Evolutionary conservation across 2,113 vertebrate species (phyloP), one percentile per base, ranked within the genome.

Genomic region (Hippocampus zosterae): DNA sequence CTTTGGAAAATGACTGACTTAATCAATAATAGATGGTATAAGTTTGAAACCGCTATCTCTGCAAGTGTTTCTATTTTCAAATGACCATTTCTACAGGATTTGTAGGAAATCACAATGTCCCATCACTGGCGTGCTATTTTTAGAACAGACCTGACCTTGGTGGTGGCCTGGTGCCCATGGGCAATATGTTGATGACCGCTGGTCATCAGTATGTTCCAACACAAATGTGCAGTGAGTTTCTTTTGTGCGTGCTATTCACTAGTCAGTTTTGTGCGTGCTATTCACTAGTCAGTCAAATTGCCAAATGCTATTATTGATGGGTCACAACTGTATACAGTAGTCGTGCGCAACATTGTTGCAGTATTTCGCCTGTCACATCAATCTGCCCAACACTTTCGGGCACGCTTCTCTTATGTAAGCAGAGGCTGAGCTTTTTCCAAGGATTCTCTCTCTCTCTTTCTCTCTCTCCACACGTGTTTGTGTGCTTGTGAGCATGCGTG

Each of bases 371-470:
- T 25, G 72, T 75, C 66, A 13, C 46, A 44, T 29, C 81, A 81
- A 85, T 82, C 75, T 78, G 18, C 68, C 46, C 37, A 65, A 63
- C 37, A 6, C 65, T 65, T 70, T 71, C 67, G 67, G 77, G 44
- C 12, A 73, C 55, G 42, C n/a, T 72, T 74, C 88, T 85, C 77
- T 89, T 88, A 76, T 68, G 65, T 76, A 83, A 87, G 73, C 65
- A 65, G 75, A 69, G 63, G 70, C 55, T 75, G 53, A 77, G 68
- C 70, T 68, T 61, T 77, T 62, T 57, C 18, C 57, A 69, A 77
- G 79, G 80, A 83, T 55, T 59, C 61, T 78, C 42, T 46, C n/a
- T 25, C n/a, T 50, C 4, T 70, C 52, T 65, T 4, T 33, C 29
- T 33, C 29, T 33, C 29, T 33, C 29, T 33, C 29, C 42, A 46